Conservation (phyloP, 1,140 invertebrate genomes). For the Heliconius hermathena region DNA sequence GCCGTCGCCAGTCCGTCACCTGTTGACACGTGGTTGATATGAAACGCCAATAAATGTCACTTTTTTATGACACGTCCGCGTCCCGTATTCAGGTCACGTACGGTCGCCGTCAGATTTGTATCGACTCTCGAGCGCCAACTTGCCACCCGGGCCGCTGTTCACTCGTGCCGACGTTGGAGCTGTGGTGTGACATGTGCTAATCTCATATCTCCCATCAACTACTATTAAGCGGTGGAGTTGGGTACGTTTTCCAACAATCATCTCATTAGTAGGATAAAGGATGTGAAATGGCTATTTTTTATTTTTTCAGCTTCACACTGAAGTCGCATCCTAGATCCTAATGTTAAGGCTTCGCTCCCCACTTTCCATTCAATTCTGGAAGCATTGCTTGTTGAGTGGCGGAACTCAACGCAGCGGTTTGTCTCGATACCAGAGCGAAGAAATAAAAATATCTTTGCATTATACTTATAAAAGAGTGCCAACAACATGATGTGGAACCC, state of each 20-base stretch:
- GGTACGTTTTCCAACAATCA: slow-evolving; percentile 68
- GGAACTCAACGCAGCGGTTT: too few species aligned
- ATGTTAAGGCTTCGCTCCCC: too few species aligned
- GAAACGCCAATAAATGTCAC: slow-evolving; percentile 80
- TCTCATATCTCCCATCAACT: slow-evolving; percentile 57
- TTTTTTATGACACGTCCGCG: slow-evolving; percentile 73
- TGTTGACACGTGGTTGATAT: slow-evolving; percentile 74
- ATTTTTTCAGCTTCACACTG: too few species aligned
- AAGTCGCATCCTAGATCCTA: too few species aligned
- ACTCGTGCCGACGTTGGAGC: slow-evolving; percentile 56
- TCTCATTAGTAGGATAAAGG: slow-evolving; percentile 74
- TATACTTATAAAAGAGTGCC: slow-evolving; percentile 72
- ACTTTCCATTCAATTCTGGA: too few species aligned
- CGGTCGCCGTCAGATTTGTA: slow-evolving; percentile 64
- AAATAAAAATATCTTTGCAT: slow-evolving; percentile 38
- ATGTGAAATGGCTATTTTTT: slow-evolving; percentile 50
- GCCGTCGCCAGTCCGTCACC: slow-evolving; percentile 61
- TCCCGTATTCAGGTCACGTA: slow-evolving; percentile 72
- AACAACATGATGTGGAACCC: slow-evolving; percentile 77
- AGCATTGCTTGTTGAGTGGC: too few species aligned
- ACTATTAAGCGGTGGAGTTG: slow-evolving; percentile 60
- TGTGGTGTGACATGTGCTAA: slow-evolving; percentile 51
- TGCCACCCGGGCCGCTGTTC: slow-evolving; percentile 71
- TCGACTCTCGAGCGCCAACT: slow-evolving; percentile 53
- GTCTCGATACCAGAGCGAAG: too few species aligned